Conservation (phyloP, 2,888 invertebrate species). For the Volucella inanis region DNA sequence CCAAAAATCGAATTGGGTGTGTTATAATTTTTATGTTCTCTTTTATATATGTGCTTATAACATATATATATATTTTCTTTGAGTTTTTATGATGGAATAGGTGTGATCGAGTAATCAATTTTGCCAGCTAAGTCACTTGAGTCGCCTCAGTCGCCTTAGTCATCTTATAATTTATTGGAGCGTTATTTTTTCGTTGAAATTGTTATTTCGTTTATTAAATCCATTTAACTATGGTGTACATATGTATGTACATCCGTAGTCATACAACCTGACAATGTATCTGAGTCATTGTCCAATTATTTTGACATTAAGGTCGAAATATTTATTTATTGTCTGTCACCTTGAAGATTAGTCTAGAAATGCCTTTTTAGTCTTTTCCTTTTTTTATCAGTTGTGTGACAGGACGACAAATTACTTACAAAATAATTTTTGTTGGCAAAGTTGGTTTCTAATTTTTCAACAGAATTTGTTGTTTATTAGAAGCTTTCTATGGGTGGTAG, state of each 20-base stretch:
- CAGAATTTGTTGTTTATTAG: too few species aligned
- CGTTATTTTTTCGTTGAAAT: neutral
- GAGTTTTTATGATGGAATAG: slow-evolving; percentile 35
- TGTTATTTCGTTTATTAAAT: too few species aligned
- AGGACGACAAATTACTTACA: too few species aligned
- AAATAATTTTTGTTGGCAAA: too few species aligned
- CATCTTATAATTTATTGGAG: slow-evolving; percentile 26
- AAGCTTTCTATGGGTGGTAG: too few species aligned
- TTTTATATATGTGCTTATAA: slow-evolving; percentile 1
- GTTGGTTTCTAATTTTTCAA: too few species aligned
- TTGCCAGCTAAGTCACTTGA: neutral
- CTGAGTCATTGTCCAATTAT: neutral
- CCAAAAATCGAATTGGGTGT: too few species aligned
- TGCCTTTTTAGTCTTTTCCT: neutral
- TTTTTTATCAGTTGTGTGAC: too few species aligned
- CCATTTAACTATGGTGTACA: too few species aligned
- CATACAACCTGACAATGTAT: too few species aligned
- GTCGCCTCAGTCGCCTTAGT: neutral
- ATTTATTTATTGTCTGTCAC: slow-evolving; percentile 10
- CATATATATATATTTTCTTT: neutral
- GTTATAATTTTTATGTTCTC: neutral
- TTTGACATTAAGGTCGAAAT: neutral
- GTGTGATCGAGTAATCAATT: slow-evolving; percentile 42
- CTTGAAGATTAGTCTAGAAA: slow-evolving; percentile 12
- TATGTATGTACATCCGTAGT: too few species aligned